phyloP scores from a whole-genome alignment of 1,140 invertebrate genomes.

The Drosophila micromelanica region DNA sequence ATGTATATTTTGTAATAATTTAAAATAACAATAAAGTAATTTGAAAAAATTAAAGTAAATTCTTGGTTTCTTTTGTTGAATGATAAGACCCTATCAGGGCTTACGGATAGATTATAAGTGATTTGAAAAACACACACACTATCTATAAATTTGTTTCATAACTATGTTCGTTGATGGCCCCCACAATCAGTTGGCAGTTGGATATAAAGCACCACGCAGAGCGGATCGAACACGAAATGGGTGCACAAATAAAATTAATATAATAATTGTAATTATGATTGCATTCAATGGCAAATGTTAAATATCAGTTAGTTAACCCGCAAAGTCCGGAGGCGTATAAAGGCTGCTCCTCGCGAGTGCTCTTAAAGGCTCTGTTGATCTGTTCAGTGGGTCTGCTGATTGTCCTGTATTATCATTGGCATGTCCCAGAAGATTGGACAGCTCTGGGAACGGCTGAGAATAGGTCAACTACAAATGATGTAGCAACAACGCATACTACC shows the following conservation, averaged over 20 bases:
- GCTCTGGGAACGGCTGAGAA: neutral
- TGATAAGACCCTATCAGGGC: conserved; percentile 12
- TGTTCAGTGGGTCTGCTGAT: neutral
- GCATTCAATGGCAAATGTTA: conserved; percentile 1
- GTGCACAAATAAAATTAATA: conserved; percentile 1
- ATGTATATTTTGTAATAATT: too few species aligned
- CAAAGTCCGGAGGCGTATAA: neutral
- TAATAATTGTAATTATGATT: neutral
- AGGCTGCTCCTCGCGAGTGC: neutral
- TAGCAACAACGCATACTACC: neutral
- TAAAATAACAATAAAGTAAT: too few species aligned
- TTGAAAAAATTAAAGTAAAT: too few species aligned
- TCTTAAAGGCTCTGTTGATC: conserved; percentile 1
- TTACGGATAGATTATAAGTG: neutral
- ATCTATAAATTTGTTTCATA: neutral
- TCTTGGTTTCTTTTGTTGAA: neutral
- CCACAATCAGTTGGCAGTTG: conserved; percentile 7
- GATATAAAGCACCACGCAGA: conserved; percentile 1
- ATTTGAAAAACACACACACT: too few species aligned
- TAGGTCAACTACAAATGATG: too few species aligned
- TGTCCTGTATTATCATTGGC: neutral
- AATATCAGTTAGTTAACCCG: conserved; percentile 18
- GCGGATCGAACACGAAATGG: neutral
- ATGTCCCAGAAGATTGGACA: neutral
- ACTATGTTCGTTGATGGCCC: neutral